phyloP scores from a whole-genome alignment of 2,888 invertebrate species.

The Microplitis manilae region DNA sequence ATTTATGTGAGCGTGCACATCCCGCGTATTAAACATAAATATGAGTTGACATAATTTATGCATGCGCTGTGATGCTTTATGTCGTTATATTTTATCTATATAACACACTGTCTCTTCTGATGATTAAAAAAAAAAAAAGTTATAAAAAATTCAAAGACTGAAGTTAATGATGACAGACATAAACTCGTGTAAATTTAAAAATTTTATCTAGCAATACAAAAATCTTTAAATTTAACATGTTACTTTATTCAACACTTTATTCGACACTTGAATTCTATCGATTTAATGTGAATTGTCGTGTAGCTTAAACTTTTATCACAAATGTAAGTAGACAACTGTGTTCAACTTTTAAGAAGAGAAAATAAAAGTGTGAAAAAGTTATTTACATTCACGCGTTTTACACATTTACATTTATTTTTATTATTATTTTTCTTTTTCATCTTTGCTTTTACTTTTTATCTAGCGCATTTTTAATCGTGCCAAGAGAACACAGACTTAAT shows the following conservation, averaged over 20 bases:
- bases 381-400: not conserved
- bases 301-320: not conserved
- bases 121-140: not conserved
- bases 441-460: not conserved
- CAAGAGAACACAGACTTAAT: not conserved
- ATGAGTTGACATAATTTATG: not conserved
- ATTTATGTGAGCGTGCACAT: not conserved
- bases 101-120: not conserved
- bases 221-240: not conserved
- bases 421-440: not conserved
- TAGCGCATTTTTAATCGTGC: not conserved
- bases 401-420: not conserved
- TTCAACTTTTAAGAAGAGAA: constrained; percentile 2
- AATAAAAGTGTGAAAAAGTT: not conserved
- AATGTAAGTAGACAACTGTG: constrained; percentile 5
- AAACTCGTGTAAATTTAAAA: not conserved
- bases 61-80: not conserved
- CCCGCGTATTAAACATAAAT: not conserved
- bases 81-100: not conserved
- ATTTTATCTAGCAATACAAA: not conserved
- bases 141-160: not conserved
- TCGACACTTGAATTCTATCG: not conserved
- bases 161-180: not conserved
- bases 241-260: not conserved
- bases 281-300: not conserved